Evolutionary conservation across 92 coral and sea anemone genomes (phyloP), one percentile per base, ranked within the genome.

Genomic region (Scolanthus callimorphus): DNA sequence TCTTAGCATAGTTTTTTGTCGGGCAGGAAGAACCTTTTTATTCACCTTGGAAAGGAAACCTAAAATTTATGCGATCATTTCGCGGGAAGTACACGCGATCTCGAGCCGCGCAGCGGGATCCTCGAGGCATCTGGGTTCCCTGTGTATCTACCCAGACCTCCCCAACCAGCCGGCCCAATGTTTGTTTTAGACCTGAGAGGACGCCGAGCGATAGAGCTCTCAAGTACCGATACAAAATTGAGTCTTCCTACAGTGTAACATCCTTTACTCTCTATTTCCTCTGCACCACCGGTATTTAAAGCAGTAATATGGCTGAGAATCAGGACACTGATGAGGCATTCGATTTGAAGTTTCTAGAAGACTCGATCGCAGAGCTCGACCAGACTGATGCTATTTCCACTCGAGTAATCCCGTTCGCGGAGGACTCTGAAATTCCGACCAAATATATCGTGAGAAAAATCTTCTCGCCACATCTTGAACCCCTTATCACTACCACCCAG

Each of bases 401-500:
- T 21, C 55, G 71, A 4, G 82, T 87, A 12, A 62, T 87, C 19
- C 62, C 74, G 27, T 70, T 87, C 25, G 95, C 82, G 44, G 79
- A 67, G 31, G 95, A 87, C 59, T 66, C 83, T 53, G 79, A 76
- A 66, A 70, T 85, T 72, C 88, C 85, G 26, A 49, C 82, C 3
- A 81, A 83, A 63, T 87, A 67, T 62, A 55, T 82, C 46, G 61
- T 82, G 72, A 82, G 85, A 65, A 83, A 82, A 71, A 77, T 76
- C 46, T 85, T 85, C 58, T 85, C 92, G 20, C 92, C 92, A 6
- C 92, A 85, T 57, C 64, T 81, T 12, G 89, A 82, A 45, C 85
- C 95, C 0, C 95, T 2, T 82, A 73, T 61, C 95, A 71, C 47
- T 68, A 49, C 57, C 79, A 87, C 47, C 89, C 95, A 23, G 82